These are phyloP conservation scores for Scolopax rusticola DNA, from an alignment of 2,797 vertebrate genomes.

Conservation along the genomic window DNA sequence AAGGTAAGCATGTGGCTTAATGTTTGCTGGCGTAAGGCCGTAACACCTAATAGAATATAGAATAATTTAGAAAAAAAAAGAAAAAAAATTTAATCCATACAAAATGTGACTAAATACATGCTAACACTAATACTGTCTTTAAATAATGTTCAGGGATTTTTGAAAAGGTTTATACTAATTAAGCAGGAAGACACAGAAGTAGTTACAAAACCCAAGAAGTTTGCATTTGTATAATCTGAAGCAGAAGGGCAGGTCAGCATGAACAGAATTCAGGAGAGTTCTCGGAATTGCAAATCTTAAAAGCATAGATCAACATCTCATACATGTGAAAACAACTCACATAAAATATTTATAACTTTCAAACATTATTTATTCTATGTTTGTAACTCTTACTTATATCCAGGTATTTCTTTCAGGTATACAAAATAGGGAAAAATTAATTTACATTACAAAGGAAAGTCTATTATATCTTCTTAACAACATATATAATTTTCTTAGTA, in stretches of 20 bases:
- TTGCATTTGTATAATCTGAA: neutral
- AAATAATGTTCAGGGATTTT: neutral
- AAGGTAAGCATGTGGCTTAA: neutral
- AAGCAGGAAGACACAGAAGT: neutral
- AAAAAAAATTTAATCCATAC: neutral
- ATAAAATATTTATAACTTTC: neutral
- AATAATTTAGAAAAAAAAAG: neutral
- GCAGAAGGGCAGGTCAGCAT: neutral
- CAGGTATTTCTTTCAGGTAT: neutral
- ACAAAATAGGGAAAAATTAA: neutral
- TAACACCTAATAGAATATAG: neutral
- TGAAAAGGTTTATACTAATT: neutral
- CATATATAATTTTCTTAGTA: neutral
- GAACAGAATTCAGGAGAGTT: neutral
- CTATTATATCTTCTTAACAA: neutral
- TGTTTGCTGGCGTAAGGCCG: neutral
- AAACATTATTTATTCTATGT: neutral
- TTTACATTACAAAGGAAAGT: neutral
- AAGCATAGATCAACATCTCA: neutral
- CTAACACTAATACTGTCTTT: neutral
- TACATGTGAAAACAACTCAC: neutral
- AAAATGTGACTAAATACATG: neutral
- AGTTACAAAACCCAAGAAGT: neutral
- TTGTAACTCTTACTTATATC: neutral
- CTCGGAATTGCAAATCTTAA: neutral